Conservation (phyloP, 2,888 invertebrate species). For the Acanthacorydalis orientalis region DNA sequence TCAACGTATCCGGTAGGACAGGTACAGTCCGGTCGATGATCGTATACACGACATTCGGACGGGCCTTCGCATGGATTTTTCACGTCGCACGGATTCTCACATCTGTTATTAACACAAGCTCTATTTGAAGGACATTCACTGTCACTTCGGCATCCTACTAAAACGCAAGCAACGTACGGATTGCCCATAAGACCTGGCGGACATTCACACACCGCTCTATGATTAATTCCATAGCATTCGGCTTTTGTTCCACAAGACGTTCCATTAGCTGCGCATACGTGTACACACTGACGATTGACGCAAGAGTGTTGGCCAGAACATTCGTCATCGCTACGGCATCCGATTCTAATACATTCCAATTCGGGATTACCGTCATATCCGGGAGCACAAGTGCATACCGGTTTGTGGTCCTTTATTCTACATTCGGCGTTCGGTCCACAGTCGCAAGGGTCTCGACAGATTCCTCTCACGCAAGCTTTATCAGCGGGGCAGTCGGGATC, state of each 20-base stretch:
- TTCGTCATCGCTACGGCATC: slow-evolving; percentile 56
- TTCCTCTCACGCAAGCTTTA: slow-evolving; percentile 60
- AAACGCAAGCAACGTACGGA: slow-evolving; percentile 56
- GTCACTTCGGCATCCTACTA: slow-evolving; percentile 66
- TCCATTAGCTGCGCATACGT: slow-evolving; percentile 56
- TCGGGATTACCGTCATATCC: slow-evolving; percentile 77
- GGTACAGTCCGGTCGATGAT: slow-evolving; percentile 61
- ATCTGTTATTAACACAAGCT: slow-evolving; percentile 67
- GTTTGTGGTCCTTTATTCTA: slow-evolving; percentile 67
- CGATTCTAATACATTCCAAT: slow-evolving; percentile 57
- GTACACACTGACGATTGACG: slow-evolving; percentile 63
- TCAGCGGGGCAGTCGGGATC: slow-evolving; percentile 66
- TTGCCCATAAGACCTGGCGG: slow-evolving; percentile 67
- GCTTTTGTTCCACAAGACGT: slow-evolving; percentile 61
- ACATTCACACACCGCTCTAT: slow-evolving; percentile 72
- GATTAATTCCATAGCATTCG: slow-evolving; percentile 62
- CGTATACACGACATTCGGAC: slow-evolving; percentile 58
- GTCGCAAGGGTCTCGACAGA: slow-evolving; percentile 71
- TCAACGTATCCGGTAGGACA: slow-evolving; percentile 63
- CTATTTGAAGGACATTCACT: slow-evolving; percentile 65
- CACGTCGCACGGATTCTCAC: slow-evolving; percentile 56
- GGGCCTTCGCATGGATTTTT: slow-evolving; percentile 51
- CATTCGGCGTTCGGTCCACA: slow-evolving; percentile 77
- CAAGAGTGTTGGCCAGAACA: slow-evolving; percentile 74
- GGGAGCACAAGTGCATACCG: slow-evolving; percentile 68